These are phyloP conservation scores for Omphaloscelis lunosa DNA, from an alignment of 2,888 invertebrate genomes.

Conservation along the genomic window DNA sequence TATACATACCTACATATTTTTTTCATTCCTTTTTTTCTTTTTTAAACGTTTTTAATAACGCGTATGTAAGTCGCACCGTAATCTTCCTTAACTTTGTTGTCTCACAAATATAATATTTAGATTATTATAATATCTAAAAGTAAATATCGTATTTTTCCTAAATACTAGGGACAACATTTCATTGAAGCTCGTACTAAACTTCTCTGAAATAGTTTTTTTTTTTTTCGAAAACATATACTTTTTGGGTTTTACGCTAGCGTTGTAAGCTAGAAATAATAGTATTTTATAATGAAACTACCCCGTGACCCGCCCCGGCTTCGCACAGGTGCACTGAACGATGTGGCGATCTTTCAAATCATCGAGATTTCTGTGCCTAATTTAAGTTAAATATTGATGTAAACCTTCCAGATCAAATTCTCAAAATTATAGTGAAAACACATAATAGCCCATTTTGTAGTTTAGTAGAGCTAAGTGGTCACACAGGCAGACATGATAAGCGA, in stretches of 20 bases:
- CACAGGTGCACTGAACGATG: no score
- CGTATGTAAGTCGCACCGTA: not conserved
- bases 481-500: not conserved
- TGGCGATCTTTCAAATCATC: no score
- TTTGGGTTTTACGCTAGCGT: not conserved
- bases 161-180: conserved; percentile 1
- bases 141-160: no score
- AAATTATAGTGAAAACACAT: not conserved
- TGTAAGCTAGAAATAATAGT: not conserved
- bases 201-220: no score
- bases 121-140: no score
- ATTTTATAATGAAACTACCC: not conserved
- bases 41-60: not conserved
- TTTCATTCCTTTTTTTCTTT: not conserved
- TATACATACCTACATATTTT: not conserved
- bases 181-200: not conserved
- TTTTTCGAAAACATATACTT: not conserved
- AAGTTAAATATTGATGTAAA: not conserved
- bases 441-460: not conserved
- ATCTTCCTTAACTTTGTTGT: not conserved
- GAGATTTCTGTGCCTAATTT: not conserved
- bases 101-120: conserved; percentile 8
- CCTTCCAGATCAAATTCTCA: no score
- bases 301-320: not conserved
- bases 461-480: not conserved